These are phyloP conservation scores for Nyctibius bracteatus DNA, from an alignment of 2,113 vertebrate genomes.

Conservation along the genomic window DNA sequence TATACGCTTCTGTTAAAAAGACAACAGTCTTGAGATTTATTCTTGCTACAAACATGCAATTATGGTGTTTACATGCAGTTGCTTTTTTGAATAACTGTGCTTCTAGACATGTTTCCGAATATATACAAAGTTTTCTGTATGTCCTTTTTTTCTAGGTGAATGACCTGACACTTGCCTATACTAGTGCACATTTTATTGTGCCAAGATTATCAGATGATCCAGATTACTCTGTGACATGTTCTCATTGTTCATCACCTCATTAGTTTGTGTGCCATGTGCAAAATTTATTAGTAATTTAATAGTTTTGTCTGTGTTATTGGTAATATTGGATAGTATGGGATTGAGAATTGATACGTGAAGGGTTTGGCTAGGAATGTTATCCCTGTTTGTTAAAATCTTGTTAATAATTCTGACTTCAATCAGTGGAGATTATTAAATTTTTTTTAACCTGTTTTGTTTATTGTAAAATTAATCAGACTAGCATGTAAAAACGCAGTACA, in stretches of 20 bases:
- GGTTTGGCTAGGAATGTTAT: background rate
- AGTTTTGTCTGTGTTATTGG: background rate
- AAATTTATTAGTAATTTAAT: background rate
- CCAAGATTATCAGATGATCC: background rate
- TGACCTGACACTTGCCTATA: background rate
- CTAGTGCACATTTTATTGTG: background rate
- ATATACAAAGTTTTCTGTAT: rapidly evolving
- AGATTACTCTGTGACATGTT: background rate
- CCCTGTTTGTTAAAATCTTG: background rate
- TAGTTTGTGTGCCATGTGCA: background rate
- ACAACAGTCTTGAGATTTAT: background rate
- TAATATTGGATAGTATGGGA: background rate
- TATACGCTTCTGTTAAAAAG: background rate
- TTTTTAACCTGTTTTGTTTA: background rate
- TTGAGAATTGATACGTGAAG: background rate
- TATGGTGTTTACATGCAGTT: background rate
- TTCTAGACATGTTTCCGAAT: background rate
- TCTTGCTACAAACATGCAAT: background rate
- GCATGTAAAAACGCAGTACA: background rate
- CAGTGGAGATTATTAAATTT: background rate
- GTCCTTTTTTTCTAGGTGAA: background rate
- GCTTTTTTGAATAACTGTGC: background rate
- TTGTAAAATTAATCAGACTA: background rate
- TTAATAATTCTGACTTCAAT: background rate
- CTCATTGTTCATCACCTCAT: background rate